Base-by-base conservation (phyloP, 2,113 vertebrate genomes). In the Eretmodus cyanostictus region DNA sequence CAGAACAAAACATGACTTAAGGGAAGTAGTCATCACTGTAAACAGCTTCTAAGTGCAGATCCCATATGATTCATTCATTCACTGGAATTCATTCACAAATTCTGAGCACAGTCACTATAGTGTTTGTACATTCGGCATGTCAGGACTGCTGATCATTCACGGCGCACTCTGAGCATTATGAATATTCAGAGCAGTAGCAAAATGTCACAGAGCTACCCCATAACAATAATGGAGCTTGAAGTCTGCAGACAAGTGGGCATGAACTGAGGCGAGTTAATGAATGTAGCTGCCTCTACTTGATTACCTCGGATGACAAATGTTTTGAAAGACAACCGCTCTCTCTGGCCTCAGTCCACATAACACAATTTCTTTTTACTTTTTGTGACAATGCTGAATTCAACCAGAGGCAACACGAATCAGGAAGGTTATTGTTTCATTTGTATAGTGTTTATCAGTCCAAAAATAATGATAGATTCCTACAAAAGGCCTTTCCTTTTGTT, bases 181-280 rank as follows among this genome's bases (percentile, higher is more conserved):
- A 87, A 89, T 88, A 89, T 89, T 90, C 85, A 87, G 76, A 82
- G 86, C 80, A 40, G 81, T 80, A 27, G 81, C 85, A 38, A 88
- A 87, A 94, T 92, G 89, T 93, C 92, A 91, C 85, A 1, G 12
- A 92, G 81, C 61, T 81, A 73, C 54, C 49, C 88, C 31, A 31
- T 86, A 91, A 89, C 87, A 92, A 90, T 92, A 90, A 92, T 86
- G 80, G 57, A 88, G 83, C 63, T 68, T 88, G 89, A 93, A 86
- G 83, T 90, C 91, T 90, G 79, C 29, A 88, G 88, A 89, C 83
- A 85, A 92, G 90, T 79, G 85, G 68, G 87, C 89, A 86, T 17
- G 10, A 81, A 88, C 54, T 79, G 81, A 87, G 84, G 93, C 38
- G 13, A 89, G 91, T 83, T 92, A 84, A 91, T 89, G 55, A 91